Conservation (phyloP, 2,888 invertebrate species). For the Nasonovia ribisnigri region DNA sequence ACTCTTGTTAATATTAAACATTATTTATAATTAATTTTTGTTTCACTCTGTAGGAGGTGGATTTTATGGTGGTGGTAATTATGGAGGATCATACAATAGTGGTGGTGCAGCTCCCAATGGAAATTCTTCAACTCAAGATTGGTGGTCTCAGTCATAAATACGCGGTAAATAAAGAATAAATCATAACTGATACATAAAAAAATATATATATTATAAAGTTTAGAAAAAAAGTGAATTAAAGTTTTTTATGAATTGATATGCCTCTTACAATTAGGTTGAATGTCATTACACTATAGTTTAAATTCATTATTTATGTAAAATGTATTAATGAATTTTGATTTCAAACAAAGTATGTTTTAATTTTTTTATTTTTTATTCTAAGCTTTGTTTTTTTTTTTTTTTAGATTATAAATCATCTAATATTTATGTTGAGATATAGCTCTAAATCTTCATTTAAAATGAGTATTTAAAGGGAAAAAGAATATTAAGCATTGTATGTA, state of each 20-base stretch:
- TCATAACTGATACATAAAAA: conserved; percentile 42
- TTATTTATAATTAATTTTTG: not conserved
- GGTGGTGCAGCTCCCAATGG: conserved; percentile 71
- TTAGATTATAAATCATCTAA: conserved; percentile 60
- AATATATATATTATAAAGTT: conserved; percentile 59
- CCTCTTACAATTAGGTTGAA: conserved; percentile 53
- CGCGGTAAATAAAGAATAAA: conserved; percentile 33
- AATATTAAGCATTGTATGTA: conserved; percentile 40
- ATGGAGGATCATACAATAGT: conserved; percentile 69
- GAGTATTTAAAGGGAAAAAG: conserved; percentile 47
- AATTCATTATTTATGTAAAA: conserved; percentile 52
- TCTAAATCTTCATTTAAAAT: conserved; percentile 48
- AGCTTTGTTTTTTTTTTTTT: conserved; percentile 63
- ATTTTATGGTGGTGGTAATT: conserved; percentile 63
- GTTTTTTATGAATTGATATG: conserved; percentile 63
- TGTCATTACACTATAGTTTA: conserved; percentile 59
- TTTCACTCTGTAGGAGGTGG: conserved; percentile 32
- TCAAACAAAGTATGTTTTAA: conserved; percentile 60
- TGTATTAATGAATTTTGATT: conserved; percentile 57
- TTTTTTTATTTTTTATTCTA: conserved; percentile 62
- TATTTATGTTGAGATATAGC: conserved; percentile 58
- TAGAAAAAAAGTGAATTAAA: conserved; percentile 48
- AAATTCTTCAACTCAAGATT: conserved; percentile 70
- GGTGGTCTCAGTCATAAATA: conserved; percentile 69
- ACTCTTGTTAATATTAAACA: not conserved